These are phyloP conservation scores for Steatocranus sp. DNA, from an alignment of 2,797 vertebrate species.

Conservation along the genomic window DNA sequence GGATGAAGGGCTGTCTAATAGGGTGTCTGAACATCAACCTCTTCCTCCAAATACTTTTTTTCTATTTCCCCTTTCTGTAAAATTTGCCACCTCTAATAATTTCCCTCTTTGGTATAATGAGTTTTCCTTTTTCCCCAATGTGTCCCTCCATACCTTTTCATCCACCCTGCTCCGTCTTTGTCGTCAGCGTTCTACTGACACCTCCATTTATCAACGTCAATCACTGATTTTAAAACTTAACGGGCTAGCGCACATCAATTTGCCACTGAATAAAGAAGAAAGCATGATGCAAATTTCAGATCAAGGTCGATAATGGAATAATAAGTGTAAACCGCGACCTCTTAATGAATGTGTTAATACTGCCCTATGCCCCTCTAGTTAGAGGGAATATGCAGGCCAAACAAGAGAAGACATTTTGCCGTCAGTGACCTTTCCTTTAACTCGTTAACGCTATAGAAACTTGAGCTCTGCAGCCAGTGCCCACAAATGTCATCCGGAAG, in stretches of 20 bases:
- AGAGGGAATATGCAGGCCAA: neutral
- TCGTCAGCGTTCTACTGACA: neutral
- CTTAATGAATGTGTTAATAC: slow-evolving; percentile 47
- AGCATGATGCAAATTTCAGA: slow-evolving; percentile 55
- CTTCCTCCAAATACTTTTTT: slow-evolving; percentile 3
- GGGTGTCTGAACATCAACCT: slow-evolving; percentile 50
- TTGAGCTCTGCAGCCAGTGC: neutral
- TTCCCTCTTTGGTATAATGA: neutral
- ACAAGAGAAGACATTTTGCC: neutral
- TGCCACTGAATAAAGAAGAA: slow-evolving; percentile 38
- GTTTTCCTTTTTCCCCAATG: neutral
- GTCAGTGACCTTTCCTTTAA: neutral
- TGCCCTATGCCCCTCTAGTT: slow-evolving; percentile 5
- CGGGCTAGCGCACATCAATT: slow-evolving; percentile 56
- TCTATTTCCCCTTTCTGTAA: neutral
- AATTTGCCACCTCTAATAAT: neutral
- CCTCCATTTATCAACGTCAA: slow-evolving; percentile 70
- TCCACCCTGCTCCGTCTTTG: slow-evolving; percentile 6
- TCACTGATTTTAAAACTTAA: slow-evolving; percentile 62
- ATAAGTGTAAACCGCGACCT: slow-evolving; percentile 41
- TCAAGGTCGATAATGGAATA: slow-evolving; percentile 60
- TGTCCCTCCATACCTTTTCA: neutral
- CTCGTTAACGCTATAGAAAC: neutral
- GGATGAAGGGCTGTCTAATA: slow-evolving; percentile 54
- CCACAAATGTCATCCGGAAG: neutral